Evolutionary conservation across 2,113 vertebrate genomes (phyloP).

Genomic region (Thermophis baileyi): DNA sequence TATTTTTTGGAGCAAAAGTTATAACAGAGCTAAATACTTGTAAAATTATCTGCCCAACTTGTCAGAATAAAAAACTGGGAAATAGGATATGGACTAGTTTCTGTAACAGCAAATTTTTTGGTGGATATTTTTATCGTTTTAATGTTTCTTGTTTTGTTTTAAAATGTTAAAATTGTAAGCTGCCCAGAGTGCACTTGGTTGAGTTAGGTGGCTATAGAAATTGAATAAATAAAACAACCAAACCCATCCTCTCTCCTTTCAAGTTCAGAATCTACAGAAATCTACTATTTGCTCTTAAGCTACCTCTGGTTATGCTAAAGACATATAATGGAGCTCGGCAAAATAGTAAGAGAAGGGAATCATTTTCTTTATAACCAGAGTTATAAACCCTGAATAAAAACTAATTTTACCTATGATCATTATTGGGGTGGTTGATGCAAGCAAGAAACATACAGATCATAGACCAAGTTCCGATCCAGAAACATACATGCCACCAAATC

Average conservation of each 20-base stretch:
- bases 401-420: background rate
- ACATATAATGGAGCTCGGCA: background rate
- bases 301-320: too few relatives aligned
- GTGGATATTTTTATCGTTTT: too few relatives aligned
- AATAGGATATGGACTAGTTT: background rate
- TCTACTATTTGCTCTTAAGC: background rate
- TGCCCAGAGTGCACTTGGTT: too few relatives aligned
- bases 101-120: background rate
- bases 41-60: background rate
- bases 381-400: background rate
- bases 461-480: background rate
- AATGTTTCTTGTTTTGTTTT: too few relatives aligned
- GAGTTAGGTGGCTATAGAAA: too few relatives aligned
- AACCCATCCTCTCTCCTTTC: background rate
- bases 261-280: background rate
- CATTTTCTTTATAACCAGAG: background rate
- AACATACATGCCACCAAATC: background rate
- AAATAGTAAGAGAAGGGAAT: background rate
- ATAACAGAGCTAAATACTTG: background rate
- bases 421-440: background rate
- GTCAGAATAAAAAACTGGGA: background rate
- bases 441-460: background rate
- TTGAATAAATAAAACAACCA: too few relatives aligned
- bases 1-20: too few relatives aligned
- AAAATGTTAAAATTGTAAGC: too few relatives aligned